Percentiles rank a stretch among this genome's conserved stretches.
These are phyloP conservation scores for Caradrina clavipalpis DNA, from an alignment of 2,888 invertebrate species.

Conservation along the genomic window DNA sequence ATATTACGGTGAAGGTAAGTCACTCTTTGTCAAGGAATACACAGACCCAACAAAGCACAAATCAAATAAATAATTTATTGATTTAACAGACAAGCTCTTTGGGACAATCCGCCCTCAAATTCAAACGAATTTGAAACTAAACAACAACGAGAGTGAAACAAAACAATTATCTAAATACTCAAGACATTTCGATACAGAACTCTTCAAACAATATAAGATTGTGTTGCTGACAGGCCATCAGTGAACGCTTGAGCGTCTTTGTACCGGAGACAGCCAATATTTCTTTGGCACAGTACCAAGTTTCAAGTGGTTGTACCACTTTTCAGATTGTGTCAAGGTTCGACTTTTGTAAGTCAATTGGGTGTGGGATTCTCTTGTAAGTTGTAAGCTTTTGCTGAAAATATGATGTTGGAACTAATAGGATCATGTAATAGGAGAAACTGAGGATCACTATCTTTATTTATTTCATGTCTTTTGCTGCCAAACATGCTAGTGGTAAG, in stretches of 20 bases:
- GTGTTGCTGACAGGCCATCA: conserved; percentile 51
- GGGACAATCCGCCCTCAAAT: neutral
- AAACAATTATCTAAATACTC: conserved; percentile 43
- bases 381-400: neutral
- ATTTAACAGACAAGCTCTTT: neutral
- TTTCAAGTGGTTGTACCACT: conserved; percentile 50
- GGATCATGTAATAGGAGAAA: neutral
- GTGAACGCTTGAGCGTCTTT: conserved; percentile 35
- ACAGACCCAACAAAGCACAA: neutral
- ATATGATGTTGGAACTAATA: neutral
- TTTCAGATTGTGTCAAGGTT: conserved; percentile 62
- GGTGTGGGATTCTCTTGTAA: conserved; percentile 15
- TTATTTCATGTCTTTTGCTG: too few relatives aligned
- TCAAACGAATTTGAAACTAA: conserved; percentile 1
- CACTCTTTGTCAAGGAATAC: neutral
- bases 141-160: conserved; percentile 12
- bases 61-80: neutral
- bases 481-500: too few relatives aligned
- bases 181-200: conserved; percentile 28
- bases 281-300: conserved; percentile 62
- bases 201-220: conserved; percentile 52
- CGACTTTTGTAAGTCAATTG: conserved; percentile 50
- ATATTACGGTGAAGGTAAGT: neutral
- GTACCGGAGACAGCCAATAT: conserved; percentile 55
- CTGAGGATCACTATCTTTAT: neutral